phyloP scores from a whole-genome alignment of 2,113 vertebrate genomes.

The Dolichotis patagonum region DNA sequence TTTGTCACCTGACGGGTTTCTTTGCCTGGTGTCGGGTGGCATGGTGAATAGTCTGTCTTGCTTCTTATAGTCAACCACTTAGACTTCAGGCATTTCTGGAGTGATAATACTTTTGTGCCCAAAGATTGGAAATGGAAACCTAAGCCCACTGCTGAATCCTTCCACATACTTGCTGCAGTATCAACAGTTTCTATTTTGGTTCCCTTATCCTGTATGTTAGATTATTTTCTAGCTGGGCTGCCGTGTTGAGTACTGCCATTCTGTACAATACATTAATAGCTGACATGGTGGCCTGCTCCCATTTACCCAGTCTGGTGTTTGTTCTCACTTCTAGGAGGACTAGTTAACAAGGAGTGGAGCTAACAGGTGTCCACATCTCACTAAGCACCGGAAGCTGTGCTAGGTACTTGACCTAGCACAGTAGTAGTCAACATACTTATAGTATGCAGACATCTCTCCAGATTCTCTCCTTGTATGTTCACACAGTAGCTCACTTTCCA shows the following conservation, averaged over 20 bases:
- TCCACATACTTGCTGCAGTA: neutral
- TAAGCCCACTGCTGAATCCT: neutral
- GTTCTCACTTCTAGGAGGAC: neutral
- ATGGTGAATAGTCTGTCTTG: neutral
- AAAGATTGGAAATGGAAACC: neutral
- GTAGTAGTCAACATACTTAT: neutral
- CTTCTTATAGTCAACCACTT: neutral
- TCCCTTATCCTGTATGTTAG: neutral
- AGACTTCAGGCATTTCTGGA: neutral
- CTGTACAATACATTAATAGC: neutral
- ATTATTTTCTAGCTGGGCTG: neutral
- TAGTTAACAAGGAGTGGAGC: neutral
- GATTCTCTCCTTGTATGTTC: neutral
- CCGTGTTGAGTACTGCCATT: neutral
- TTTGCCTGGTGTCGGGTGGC: neutral
- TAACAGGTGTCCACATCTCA: neutral
- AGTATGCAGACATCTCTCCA: neutral
- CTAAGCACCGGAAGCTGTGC: neutral
- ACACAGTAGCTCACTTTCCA: neutral
- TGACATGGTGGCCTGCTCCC: neutral
- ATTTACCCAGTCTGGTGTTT: neutral
- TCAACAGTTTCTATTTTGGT: neutral
- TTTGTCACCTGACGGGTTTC: neutral
- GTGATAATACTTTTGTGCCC: neutral
- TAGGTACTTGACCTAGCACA: neutral